These are phyloP conservation scores for Andricus curvator DNA, from an alignment of 2,888 invertebrate genomes.

Conservation along the genomic window DNA sequence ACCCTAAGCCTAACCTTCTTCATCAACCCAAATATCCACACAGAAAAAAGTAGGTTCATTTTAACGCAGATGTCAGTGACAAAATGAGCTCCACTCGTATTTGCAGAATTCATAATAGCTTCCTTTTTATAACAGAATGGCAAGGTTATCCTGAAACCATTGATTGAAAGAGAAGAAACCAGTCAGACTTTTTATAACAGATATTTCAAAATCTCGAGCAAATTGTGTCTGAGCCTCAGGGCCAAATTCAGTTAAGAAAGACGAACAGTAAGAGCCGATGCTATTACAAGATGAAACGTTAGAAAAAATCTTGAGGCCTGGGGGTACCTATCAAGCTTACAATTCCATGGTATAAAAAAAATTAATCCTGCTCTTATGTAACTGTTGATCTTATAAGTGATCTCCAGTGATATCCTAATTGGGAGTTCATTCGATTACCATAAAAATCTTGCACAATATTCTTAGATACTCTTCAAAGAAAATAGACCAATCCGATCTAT, in stretches of 20 bases:
- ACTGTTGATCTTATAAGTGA: background rate
- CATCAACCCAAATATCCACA: background rate
- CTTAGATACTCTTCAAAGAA: background rate
- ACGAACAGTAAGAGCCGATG: slow-evolving; percentile 10
- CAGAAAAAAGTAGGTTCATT: background rate
- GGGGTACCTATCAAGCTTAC: background rate
- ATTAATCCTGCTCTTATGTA: slow-evolving; percentile 1
- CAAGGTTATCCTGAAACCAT: background rate
- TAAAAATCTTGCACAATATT: background rate
- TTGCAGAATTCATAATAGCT: no score
- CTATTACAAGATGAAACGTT: slow-evolving; percentile 15
- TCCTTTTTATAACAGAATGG: background rate
- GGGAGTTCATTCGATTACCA: background rate
- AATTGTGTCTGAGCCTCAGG: slow-evolving; percentile 31
- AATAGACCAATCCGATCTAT: background rate
- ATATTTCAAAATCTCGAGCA: slow-evolving; percentile 2
- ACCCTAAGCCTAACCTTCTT: background rate
- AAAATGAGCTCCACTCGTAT: background rate
- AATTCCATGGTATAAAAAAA: slow-evolving; percentile 10
- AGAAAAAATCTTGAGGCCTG: slow-evolving; percentile 8
- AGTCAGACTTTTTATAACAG: slow-evolving; percentile 20
- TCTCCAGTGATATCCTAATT: slow-evolving; percentile 1
- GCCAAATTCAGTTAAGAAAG: slow-evolving; percentile 34
- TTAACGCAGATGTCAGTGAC: background rate
- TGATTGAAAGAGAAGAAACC: background rate